Evolutionary conservation across 2,888 invertebrate genomes (phyloP).

Genomic region (Iphiclides podalirius): DNA sequence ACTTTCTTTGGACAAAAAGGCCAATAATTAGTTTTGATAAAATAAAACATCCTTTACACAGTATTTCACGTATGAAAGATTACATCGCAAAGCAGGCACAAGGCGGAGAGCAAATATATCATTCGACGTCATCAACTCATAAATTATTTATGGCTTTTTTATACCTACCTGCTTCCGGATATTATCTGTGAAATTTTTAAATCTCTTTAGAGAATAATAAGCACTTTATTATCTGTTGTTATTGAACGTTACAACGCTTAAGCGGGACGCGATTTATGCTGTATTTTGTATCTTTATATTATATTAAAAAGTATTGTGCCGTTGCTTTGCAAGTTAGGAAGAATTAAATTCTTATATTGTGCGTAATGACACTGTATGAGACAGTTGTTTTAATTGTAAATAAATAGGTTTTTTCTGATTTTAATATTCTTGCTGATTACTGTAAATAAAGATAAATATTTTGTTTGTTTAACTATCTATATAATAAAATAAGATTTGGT

Average conservation of each 20-base stretch:
- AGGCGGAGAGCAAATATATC: conserved; percentile 56
- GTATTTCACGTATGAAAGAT: conserved; percentile 47
- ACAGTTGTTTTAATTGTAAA: no score
- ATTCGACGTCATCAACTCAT: conserved; percentile 58
- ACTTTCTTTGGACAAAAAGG: no score
- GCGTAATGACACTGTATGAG: no score
- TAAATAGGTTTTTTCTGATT: no score
- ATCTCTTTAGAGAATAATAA: conserved; percentile 15
- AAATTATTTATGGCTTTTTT: conserved; percentile 51
- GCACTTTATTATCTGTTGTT: conserved; percentile 1
- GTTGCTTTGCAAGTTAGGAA: no score
- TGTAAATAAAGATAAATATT: no score
- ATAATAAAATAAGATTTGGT: no score
- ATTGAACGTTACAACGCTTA: background rate
- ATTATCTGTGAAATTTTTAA: conserved; percentile 25
- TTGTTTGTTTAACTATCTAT: no score
- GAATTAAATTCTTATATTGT: no score
- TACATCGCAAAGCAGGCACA: conserved; percentile 37
- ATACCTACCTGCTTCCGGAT: conserved; percentile 30
- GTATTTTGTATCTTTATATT: background rate
- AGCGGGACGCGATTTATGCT: background rate
- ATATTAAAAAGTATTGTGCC: no score
- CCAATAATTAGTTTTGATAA: no score
- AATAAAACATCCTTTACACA: conserved; percentile 33
- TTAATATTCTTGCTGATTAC: no score